Base-by-base conservation (phyloP, 2,888 invertebrate species). In the Tenthredo mesomela region DNA sequence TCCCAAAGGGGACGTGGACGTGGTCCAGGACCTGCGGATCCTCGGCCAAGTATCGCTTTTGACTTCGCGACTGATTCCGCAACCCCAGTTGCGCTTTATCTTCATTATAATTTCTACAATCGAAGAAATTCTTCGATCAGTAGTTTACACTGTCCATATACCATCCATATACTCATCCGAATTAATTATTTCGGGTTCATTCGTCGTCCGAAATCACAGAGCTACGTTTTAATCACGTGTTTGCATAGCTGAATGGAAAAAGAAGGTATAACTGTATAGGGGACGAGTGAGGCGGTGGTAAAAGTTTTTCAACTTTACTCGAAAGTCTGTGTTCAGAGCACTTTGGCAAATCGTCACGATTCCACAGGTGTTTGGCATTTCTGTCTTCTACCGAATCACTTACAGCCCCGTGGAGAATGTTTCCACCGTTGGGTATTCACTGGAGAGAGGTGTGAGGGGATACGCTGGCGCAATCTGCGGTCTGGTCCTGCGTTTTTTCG, bases 351-450 rank as follows among this genome's bases (percentile, higher is more conserved):
- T 82, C 82, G 85, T 43, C 82, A 75, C 75, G 58, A 93, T 92
- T 93, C 93, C 93, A 93, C 93, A 93, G 93, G 93, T 93, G 93
- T 93, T 92, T 93, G 93, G 92, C 92, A 92, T 92, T 92, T 92
- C 92, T 85, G 85, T 89, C 84, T 87, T 88, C 89, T 88, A 85
- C 85, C 88, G 90, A 90, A 90, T 90, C 90, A 90, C 91, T 91
- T 91, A 90, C 89, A 89, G 54, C 89, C 87, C 89, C 87, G 86
- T 88, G 86, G 89, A 88, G 88, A 87, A 82, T 82, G 70, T 82
- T 82, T 82, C 94, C 94, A 94, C 94, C 94, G 93, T 93, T 93
- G 93, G 92, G 87, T 88, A 87, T 87, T 40, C 61, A 85, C 83
- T 94, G 94, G 94, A 91, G 90, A 91, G 92, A 94, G 92, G 94